Conservation (phyloP, 2,888 invertebrate species). For the Hirtodrosophila confusa region DNA sequence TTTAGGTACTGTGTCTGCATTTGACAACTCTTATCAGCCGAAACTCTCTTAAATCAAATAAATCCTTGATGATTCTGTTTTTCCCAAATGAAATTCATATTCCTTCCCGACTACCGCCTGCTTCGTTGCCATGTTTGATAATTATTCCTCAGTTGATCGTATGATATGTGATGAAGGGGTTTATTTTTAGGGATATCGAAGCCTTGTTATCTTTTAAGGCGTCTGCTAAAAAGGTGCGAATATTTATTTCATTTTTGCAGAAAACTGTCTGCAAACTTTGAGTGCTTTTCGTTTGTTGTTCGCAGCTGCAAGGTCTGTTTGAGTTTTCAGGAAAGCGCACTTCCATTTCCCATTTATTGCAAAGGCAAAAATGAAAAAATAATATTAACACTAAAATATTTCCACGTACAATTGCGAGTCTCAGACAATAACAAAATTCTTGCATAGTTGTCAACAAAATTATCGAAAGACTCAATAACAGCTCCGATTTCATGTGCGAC, state of each 20-base stretch:
- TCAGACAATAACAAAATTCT: constrained; percentile 66
- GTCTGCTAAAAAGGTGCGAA: constrained; percentile 11
- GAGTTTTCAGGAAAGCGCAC: constrained; percentile 1
- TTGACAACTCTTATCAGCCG: no score
- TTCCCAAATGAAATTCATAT: no score
- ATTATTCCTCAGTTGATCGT: not conserved
- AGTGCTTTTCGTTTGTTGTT: not conserved
- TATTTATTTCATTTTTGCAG: constrained; percentile 12
- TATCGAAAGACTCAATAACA: constrained; percentile 73
- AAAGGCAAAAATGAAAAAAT: constrained; percentile 13
- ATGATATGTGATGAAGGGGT: not conserved
- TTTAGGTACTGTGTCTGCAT: no score
- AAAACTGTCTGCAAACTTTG: constrained; percentile 21
- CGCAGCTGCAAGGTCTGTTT: constrained; percentile 33
- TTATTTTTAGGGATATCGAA: not conserved
- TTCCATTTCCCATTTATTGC: constrained; percentile 20
- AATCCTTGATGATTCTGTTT: no score
- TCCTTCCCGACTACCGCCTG: no score
- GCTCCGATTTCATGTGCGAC: constrained; percentile 68
- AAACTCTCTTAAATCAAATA: no score
- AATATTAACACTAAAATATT: constrained; percentile 20
- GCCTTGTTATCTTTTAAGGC: constrained; percentile 7
- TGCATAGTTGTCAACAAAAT: constrained; percentile 60
- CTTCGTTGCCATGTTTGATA: not conserved
- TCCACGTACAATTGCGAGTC: constrained; percentile 58